Base-by-base conservation (phyloP, 2,888 invertebrate species). In the Orchestes rusci region DNA sequence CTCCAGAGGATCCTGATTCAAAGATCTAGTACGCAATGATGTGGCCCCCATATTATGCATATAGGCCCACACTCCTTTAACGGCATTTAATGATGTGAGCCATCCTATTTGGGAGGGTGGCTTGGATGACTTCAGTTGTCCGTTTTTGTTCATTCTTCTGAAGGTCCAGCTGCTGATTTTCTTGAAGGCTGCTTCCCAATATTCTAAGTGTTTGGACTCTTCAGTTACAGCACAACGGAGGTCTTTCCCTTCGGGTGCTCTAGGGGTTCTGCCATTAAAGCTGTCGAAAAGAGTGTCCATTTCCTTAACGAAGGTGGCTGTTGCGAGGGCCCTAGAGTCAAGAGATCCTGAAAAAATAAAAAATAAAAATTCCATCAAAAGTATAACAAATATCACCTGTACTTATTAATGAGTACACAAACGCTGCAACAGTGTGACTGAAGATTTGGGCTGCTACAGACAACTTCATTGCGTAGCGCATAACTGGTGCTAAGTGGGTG, bases 211-310 rank as follows among this genome's bases (percentile, higher is more conserved):
- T 13, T 31, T 15, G 7, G 51, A 50, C 2, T 41, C 17, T 27
- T 54, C 45, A 30, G 39, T 47, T 5, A 54, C 44, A 28, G 18
- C 43, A 20, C 45, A 42, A 31, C 45, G 35, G 5, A 51, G 17
- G 10, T 23, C 30, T 36, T 51, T 53, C 23, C 53, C 53, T 18
- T 30, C 45, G 13, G 49, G 42, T 13, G 43, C 15, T 23, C 12
- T 12, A 3, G n/a, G 8, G 16, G 12, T 27, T 27, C 33, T 51
- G 8, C 51, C 54, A 43, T 52, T 43, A 39, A 55, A 52, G 43
- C 56, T 57, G 19, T 57, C 59, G 48, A 56, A 59, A 10, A 56
- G 36, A n/a, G 55, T 39, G 48, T 58, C 51, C 27, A 56, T 43
- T 20, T 51, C 35, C 18, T 51, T 23, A 2, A 55, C 42, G 37